Evolutionary conservation across 2,113 vertebrate genomes (phyloP).

Genomic region (Grammomys dolichurus): DNA sequence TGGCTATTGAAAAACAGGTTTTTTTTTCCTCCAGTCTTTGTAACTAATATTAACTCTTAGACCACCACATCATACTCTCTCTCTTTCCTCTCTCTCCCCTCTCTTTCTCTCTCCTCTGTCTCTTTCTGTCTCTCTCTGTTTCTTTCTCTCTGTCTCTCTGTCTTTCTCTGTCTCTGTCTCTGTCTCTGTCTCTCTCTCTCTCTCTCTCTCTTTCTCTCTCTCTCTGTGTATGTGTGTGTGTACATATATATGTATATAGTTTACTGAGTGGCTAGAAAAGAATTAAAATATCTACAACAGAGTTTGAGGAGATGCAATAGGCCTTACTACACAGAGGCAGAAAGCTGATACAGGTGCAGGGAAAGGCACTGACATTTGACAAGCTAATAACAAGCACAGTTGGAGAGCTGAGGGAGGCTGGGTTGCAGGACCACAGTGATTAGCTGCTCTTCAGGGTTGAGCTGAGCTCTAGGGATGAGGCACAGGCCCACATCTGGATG

Average conservation of each 20-base stretch:
- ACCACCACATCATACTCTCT: background rate
- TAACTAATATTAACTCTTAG: background rate
- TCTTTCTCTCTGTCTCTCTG: background rate
- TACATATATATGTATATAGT: background rate
- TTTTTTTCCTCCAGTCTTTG: background rate
- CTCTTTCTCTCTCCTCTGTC: background rate
- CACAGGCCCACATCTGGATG: too few relatives aligned
- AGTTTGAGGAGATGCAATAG: background rate
- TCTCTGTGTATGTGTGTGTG: background rate
- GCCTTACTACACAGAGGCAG: background rate
- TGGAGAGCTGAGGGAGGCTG: background rate
- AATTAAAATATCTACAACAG: background rate
- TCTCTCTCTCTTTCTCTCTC: background rate
- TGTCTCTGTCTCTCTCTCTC: background rate
- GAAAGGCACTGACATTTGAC: background rate
- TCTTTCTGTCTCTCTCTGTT: background rate
- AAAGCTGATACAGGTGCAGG: background rate
- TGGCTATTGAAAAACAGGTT: background rate
- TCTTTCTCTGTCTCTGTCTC: accelerated
- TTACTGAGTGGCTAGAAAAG: background rate
- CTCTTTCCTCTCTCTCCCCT: background rate
- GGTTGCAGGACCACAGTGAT: background rate
- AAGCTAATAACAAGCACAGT: background rate
- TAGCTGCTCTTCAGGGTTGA: background rate
- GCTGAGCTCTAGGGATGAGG: background rate